phyloP scores from a whole-genome alignment of 2,113 vertebrate genomes.

The Ranitomeya imitator region DNA sequence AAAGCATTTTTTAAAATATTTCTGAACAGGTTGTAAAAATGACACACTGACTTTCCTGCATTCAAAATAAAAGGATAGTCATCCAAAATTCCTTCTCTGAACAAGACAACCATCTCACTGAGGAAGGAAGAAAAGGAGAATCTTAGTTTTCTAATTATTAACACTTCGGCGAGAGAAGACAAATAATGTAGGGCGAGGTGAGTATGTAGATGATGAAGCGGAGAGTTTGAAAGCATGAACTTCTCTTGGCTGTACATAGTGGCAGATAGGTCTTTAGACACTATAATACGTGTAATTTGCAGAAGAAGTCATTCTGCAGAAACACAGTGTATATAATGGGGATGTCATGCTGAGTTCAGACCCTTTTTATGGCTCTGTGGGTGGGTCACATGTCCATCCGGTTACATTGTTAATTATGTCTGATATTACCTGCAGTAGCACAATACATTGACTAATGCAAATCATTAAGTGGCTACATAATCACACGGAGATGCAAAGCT shows the following conservation, averaged over 20 bases:
- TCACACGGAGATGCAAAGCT: neutral
- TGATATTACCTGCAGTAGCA: slow-evolving; percentile 13
- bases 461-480: neutral
- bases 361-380: neutral
- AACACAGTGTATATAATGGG: neutral
- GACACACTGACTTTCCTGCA: neutral
- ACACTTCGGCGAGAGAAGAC: neutral
- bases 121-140: neutral
- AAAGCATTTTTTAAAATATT: no score
- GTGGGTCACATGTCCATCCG: neutral
- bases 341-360: neutral
- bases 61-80: neutral
- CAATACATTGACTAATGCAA: neutral
- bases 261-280: neutral
- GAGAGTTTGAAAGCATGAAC: neutral
- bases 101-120: no score
- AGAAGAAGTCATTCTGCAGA: neutral
- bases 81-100: neutral
- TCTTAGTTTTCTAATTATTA: neutral
- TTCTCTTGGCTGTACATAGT: neutral
- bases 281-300: slow-evolving; percentile 33
- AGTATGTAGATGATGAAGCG: neutral
- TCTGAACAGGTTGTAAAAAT: no score
- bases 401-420: slow-evolving; percentile 6
- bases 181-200: neutral